Evolutionary conservation across 2,888 invertebrate species (phyloP).

Genomic region (Cerastoderma edule): DNA sequence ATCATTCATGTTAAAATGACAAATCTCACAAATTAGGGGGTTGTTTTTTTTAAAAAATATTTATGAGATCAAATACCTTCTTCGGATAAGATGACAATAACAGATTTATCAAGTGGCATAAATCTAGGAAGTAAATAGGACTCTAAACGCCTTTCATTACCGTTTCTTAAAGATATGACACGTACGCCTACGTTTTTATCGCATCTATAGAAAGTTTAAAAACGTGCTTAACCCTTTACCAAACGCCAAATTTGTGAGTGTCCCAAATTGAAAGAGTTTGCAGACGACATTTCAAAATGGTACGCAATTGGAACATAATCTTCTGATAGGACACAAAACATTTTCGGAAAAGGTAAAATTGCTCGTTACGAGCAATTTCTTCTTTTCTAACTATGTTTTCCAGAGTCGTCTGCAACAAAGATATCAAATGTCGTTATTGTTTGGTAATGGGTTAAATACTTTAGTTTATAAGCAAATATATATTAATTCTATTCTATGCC

Average conservation of each 20-base stretch:
- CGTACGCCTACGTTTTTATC: no score
- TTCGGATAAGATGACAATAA: no score
- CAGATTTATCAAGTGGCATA: no score
- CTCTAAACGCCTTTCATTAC: no score
- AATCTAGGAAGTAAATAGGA: neutral
- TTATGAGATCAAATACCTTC: no score
- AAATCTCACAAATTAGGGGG: no score
- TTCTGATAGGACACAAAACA: conserved; percentile 7
- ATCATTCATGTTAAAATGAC: no score
- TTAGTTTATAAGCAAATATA: neutral
- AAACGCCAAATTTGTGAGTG: neutral
- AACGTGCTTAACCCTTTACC: neutral
- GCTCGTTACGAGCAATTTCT: conserved; percentile 9
- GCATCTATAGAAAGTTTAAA: no score
- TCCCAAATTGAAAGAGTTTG: neutral
- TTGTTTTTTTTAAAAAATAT: no score
- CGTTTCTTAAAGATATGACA: no score
- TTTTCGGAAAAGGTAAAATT: neutral
- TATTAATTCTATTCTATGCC: neutral
- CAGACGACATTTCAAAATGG: neutral
- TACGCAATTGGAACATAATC: neutral
- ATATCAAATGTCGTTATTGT: neutral
- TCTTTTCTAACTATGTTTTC: conserved; percentile 10
- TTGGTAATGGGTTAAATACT: neutral
- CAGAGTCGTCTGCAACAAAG: neutral